Percentiles rank a stretch among this genome's conserved stretches.
Evolutionary conservation across 2,797 vertebrate species (phyloP).

Genomic region (Margarornis squamiger): DNA sequence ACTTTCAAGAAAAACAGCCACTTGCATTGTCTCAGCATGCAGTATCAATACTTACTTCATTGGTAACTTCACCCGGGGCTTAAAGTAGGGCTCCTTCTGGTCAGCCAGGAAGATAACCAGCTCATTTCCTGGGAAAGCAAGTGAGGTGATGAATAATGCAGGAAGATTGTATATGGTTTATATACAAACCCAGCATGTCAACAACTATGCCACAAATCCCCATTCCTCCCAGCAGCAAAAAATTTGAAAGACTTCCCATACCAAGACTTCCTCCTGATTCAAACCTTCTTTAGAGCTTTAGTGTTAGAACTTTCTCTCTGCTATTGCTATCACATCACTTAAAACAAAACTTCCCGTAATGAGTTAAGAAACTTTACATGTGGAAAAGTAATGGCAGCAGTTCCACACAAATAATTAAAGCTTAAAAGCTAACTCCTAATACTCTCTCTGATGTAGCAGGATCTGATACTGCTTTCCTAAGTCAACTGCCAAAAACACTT

Average conservation of each 20-base stretch:
- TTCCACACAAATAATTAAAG: not conserved
- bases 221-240: not conserved
- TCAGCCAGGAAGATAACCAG: constrained; percentile 92
- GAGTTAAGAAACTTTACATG: not conserved
- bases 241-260: not conserved
- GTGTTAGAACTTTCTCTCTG: not conserved
- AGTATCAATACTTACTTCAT: constrained; percentile 77
- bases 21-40: not conserved
- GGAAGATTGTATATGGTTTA: not conserved
- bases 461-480: not conserved
- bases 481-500: not conserved
- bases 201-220: not conserved
- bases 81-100: constrained; percentile 91
- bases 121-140: constrained; percentile 83
- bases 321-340: not conserved
- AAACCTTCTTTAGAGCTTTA: not conserved
- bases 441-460: not conserved
- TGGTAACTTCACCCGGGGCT: constrained; percentile 85
- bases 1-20: not conserved
- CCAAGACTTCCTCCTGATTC: not conserved
- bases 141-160: not conserved
- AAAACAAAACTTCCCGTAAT: not conserved
- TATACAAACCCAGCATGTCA: not conserved
- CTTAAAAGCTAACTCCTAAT: not conserved
- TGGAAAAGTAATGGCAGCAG: not conserved